Evolutionary conservation across 2,113 vertebrate species (phyloP).

Genomic region (Thermophis baileyi): DNA sequence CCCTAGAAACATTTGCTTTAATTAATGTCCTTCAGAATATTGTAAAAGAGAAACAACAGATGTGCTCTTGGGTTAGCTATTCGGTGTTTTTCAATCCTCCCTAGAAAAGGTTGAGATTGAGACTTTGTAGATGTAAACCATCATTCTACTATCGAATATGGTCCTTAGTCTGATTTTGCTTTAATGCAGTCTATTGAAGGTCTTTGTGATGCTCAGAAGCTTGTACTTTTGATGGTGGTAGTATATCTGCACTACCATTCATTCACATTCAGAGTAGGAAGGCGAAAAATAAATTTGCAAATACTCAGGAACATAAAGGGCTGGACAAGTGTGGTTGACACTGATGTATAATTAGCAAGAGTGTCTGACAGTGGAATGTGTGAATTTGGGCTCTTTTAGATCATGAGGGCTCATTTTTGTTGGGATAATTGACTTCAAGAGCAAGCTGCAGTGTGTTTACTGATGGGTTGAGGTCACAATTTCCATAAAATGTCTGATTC

Average conservation of each 20-base stretch:
- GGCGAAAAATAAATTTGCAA: not conserved
- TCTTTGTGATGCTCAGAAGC: not conserved
- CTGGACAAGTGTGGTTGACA: not conserved
- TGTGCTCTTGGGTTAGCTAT: not conserved
- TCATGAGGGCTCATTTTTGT: not conserved
- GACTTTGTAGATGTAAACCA: not conserved
- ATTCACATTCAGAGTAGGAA: not conserved
- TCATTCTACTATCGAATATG: not conserved
- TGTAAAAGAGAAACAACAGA: not conserved
- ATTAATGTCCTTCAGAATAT: not conserved
- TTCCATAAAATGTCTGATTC: not conserved
- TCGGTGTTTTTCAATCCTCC: not conserved
- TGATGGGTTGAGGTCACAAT: not conserved
- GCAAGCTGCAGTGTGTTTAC: not conserved
- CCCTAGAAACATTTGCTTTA: not conserved
- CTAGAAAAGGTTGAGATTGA: not conserved
- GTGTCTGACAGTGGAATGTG: not conserved
- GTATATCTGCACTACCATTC: not conserved
- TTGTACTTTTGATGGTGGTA: not conserved
- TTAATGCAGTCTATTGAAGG: not conserved
- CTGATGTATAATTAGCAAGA: not conserved
- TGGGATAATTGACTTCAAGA: not conserved
- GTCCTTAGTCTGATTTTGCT: not conserved
- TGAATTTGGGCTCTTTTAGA: not conserved
- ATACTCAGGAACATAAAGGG: not conserved